These are phyloP conservation scores for Megaceryle maxima DNA, from an alignment of 2,113 vertebrate species.

Conservation along the genomic window DNA sequence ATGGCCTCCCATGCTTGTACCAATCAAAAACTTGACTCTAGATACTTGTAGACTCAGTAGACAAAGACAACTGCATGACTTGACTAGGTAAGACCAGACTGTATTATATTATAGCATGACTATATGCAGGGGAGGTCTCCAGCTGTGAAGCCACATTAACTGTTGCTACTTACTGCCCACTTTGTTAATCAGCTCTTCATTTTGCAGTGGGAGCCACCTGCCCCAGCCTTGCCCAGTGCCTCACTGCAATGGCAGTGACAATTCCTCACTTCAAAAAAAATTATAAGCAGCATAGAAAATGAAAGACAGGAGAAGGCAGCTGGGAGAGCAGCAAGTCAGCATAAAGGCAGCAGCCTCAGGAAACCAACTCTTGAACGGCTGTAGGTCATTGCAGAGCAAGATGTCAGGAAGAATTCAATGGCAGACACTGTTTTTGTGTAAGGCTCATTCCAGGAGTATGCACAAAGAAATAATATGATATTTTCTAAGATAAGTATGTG, in stretches of 20 bases:
- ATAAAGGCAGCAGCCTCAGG: background rate
- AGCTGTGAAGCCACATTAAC: background rate
- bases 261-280: background rate
- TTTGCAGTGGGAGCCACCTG: background rate
- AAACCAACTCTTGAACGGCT: background rate
- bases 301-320: background rate
- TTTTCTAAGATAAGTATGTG: background rate
- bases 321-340: background rate
- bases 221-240: background rate
- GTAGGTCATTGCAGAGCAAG: background rate
- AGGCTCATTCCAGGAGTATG: background rate
- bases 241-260: background rate
- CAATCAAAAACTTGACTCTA: background rate
- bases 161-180: background rate
- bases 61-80: background rate
- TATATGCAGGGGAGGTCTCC: background rate
- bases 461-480: background rate
- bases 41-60: background rate
- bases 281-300: background rate
- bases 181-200: fast-evolving
- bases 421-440: background rate
- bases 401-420: background rate
- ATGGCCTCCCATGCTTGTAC: background rate
- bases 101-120: background rate
- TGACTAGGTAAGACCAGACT: background rate